A percentile compares a stretch with the other conserved stretches of the same genome.
Evolutionary conservation across 2,888 invertebrate genomes (phyloP).

Genomic region (Dicycla oo): DNA sequence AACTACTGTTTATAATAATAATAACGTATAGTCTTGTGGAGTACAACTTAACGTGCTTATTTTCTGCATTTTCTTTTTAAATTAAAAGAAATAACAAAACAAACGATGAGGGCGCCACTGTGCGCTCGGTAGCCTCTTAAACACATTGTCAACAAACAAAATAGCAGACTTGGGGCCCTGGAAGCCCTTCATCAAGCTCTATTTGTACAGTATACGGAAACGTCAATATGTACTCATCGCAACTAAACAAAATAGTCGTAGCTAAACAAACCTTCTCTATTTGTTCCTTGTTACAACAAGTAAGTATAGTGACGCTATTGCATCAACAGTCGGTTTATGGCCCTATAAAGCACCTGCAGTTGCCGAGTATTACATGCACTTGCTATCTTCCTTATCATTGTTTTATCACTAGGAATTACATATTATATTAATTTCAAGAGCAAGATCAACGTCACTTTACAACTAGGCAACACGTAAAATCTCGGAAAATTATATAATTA

Average conservation of each 20-base stretch:
- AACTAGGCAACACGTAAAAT: background rate
- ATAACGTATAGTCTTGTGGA: too few species aligned
- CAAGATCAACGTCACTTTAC: conserved; percentile 9
- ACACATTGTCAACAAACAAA: too few species aligned
- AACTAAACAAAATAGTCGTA: conserved; percentile 6
- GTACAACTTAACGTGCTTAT: too few species aligned
- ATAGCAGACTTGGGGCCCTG: too few species aligned
- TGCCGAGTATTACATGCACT: conserved; percentile 25
- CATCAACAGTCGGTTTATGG: conserved; percentile 52
- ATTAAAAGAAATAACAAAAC: too few species aligned
- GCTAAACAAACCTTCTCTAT: conserved; percentile 12
- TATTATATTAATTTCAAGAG: conserved; percentile 14
- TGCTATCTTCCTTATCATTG: conserved; percentile 30
- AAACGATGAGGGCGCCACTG: too few species aligned
- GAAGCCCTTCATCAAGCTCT: background rate
- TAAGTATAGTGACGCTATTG: background rate
- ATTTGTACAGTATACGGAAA: conserved; percentile 24
- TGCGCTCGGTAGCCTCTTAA: too few species aligned
- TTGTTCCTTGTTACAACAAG: conserved; percentile 17
- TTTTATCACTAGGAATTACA: conserved; percentile 16
- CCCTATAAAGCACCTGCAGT: conserved; percentile 41
- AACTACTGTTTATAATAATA: too few species aligned
- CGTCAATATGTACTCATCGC: background rate
- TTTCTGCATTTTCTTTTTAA: too few species aligned
- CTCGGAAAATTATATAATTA: background rate